These are phyloP conservation scores for Meiosimyza decipiens DNA, from an alignment of 2,888 invertebrate genomes.

Conservation along the genomic window DNA sequence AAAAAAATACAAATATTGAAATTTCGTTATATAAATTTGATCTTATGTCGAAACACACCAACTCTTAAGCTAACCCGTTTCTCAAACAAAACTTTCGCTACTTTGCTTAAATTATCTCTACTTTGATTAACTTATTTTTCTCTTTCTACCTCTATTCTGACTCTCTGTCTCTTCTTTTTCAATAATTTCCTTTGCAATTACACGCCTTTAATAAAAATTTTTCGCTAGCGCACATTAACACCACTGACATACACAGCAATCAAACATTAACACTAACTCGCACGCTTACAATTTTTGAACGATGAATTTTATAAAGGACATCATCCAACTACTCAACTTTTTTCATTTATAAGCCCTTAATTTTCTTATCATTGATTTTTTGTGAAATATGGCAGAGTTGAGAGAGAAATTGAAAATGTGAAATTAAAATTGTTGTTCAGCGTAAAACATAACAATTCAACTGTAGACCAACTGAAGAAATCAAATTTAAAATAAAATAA, in stretches of 20 bases:
- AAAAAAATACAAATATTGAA: not conserved
- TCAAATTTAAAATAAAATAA: conserved; percentile 29
- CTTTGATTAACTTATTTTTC: conserved; percentile 1
- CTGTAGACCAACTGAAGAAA: conserved; percentile 36
- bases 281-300: not conserved
- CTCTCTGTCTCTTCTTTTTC: conserved; percentile 30
- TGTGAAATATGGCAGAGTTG: conserved; percentile 21
- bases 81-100: too few relatives aligned
- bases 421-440: conserved; percentile 34
- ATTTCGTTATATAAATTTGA: too few relatives aligned
- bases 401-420: conserved; percentile 26
- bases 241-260: conserved; percentile 13
- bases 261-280: not conserved
- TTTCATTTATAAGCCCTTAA: not conserved
- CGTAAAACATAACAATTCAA: conserved; percentile 23
- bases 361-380: conserved; percentile 22
- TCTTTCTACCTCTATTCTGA: not conserved
- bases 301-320: conserved; percentile 6
- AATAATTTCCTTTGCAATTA: conserved; percentile 2
- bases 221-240: conserved; percentile 3
- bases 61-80: too few relatives aligned
- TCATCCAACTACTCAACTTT: conserved; percentile 9
- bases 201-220: conserved; percentile 27
- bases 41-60: too few relatives aligned
- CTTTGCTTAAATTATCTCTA: too few relatives aligned